Conservation (phyloP, 1,140 invertebrate species). For the Drosophila sulfurigaster region DNA sequence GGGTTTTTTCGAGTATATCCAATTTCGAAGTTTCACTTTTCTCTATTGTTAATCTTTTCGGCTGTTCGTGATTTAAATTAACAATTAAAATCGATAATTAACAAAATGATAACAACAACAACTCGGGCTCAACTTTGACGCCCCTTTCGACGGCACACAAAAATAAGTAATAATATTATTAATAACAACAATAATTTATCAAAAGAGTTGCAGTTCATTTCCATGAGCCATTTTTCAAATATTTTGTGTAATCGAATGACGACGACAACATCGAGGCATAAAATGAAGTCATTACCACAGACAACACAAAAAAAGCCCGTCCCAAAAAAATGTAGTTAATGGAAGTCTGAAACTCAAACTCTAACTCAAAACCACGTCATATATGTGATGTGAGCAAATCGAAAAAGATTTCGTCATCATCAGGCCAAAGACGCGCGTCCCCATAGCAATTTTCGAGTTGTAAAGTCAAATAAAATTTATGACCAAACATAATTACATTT, state of each 20-base stretch:
- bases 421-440: neutral
- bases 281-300: constrained; percentile 75
- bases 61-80: constrained; percentile 67
- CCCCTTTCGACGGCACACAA: neutral
- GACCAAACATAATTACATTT: constrained; percentile 51
- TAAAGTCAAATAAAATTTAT: constrained; percentile 49
- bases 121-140: neutral
- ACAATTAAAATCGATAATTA: constrained; percentile 77
- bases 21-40: constrained; percentile 75
- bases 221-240: constrained; percentile 53
- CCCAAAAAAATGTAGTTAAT: constrained; percentile 24
- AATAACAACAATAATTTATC: constrained; percentile 57
- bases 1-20: constrained; percentile 13
- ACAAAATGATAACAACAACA: constrained; percentile 65
- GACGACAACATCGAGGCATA: constrained; percentile 35
- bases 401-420: constrained; percentile 42
- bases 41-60: constrained; percentile 31
- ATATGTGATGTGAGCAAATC: constrained; percentile 31
- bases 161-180: constrained; percentile 24
- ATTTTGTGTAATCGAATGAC: constrained; percentile 34
- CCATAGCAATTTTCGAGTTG: constrained; percentile 6
- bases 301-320: constrained; percentile 57
- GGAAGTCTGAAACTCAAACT: constrained; percentile 4
- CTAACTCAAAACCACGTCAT: constrained; percentile 24
- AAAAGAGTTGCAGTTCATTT: constrained; percentile 41